Conservation (phyloP, 2,797 vertebrate species). For the Sebastes flavidus region DNA sequence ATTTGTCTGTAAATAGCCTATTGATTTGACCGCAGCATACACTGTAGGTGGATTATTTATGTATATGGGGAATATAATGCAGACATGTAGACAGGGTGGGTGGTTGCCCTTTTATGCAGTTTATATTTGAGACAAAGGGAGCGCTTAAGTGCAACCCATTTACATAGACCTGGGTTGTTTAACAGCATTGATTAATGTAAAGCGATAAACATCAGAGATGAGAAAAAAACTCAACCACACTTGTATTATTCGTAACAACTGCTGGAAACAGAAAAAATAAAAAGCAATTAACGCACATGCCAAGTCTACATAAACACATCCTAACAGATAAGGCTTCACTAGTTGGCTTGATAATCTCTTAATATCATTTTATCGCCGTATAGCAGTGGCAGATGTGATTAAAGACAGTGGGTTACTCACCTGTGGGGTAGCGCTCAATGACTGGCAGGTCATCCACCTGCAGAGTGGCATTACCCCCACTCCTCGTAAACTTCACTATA, state of each 20-base stretch:
- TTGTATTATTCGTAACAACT: conserved; percentile 60
- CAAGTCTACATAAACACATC: conserved; percentile 60
- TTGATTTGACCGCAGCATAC: conserved; percentile 47
- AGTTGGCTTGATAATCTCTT: conserved; percentile 23
- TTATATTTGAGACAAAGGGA: conserved; percentile 25
- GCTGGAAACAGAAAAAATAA: conserved; percentile 66
- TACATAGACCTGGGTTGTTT: conserved; percentile 8
- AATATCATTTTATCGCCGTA: conserved; percentile 31
- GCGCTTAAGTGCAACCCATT: conserved; percentile 14
- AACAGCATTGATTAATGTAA: conserved; percentile 19
- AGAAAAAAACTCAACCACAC: conserved; percentile 56
- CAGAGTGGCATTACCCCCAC: conserved; percentile 98
- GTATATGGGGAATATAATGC: conserved; percentile 8
- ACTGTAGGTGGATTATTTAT: conserved; percentile 49
- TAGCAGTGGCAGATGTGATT: conserved; percentile 21
- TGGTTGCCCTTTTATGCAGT: conserved; percentile 10
- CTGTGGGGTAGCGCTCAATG: conserved; percentile 98
- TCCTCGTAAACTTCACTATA: conserved; percentile 98
- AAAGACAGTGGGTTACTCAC: conserved; percentile 82
- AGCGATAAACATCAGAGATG: conserved; percentile 30
- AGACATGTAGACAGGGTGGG: conserved; percentile 29
- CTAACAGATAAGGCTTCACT: conserved; percentile 50
- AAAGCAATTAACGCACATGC: conserved; percentile 72
- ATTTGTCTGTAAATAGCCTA: conserved; percentile 68
- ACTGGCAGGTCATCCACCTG: conserved; percentile 99